Evolutionary conservation across 2,113 vertebrate species (phyloP).

Genomic region (Nycticryphes semicollaris): DNA sequence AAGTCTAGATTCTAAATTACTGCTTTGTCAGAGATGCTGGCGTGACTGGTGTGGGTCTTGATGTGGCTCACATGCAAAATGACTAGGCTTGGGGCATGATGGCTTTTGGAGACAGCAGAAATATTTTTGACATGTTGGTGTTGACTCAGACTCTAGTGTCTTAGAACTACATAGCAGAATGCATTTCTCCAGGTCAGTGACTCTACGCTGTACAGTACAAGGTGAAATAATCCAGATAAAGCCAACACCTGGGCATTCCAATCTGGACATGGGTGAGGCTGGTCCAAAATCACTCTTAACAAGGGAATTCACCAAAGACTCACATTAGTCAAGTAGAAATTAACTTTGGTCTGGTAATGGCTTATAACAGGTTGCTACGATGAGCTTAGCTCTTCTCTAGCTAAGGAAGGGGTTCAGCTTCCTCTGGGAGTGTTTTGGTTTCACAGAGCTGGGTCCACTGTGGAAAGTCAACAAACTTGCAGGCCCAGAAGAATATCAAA

Average conservation of each 20-base stretch:
- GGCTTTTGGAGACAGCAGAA: not conserved
- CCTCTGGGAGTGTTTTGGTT: not conserved
- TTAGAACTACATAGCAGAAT: not conserved
- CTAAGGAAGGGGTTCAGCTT: not conserved
- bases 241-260: not conserved
- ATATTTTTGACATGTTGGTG: not conserved
- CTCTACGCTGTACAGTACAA: not conserved
- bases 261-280: rapidly evolving
- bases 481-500: not conserved
- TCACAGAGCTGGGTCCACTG: not conserved
- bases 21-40: not conserved
- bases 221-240: not conserved
- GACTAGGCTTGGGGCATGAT: not conserved
- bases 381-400: not conserved
- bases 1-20: not conserved
- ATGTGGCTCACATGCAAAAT: not conserved
- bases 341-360: not conserved
- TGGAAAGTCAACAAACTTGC: not conserved
- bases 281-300: not conserved
- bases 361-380: not conserved
- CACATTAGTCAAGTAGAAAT: not conserved
- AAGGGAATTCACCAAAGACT: not conserved
- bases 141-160: not conserved
- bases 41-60: not conserved
- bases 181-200: not conserved